These are phyloP conservation scores for Neogobius melanostomus DNA, from an alignment of 2,113 vertebrate species.

Conservation along the genomic window DNA sequence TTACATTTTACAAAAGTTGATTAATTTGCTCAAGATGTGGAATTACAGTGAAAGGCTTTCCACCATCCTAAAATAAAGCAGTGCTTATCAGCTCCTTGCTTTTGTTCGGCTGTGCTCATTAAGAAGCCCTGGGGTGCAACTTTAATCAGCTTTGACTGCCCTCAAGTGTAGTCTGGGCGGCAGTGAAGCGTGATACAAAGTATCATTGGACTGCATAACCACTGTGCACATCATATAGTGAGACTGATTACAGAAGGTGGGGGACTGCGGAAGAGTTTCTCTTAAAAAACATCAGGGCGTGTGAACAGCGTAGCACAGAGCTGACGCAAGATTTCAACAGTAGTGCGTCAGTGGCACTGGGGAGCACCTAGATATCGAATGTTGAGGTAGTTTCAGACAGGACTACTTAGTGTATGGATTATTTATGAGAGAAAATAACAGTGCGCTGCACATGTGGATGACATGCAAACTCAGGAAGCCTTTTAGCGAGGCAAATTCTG, in stretches of 20 bases:
- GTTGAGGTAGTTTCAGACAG: slow-evolving; percentile 3
- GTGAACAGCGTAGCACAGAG: slow-evolving; percentile 20
- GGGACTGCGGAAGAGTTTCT: slow-evolving; percentile 1
- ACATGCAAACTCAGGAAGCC: no score
- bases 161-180: slow-evolving; percentile 3
- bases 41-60: background rate
- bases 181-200: background rate
- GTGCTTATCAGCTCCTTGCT: background rate
- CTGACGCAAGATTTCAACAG: slow-evolving; percentile 38
- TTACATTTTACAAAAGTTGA: no score
- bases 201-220: slow-evolving; percentile 1
- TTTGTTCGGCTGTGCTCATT: background rate
- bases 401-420: background rate
- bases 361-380: slow-evolving; percentile 11
- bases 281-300: slow-evolving; percentile 27
- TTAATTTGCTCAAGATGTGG: background rate
- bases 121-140: slow-evolving; percentile 1
- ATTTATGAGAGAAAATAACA: background rate
- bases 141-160: slow-evolving; percentile 10
- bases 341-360: slow-evolving; percentile 53
- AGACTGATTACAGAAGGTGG: background rate
- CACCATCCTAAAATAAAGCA: background rate
- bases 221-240: background rate
- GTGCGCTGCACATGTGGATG: no score
- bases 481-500: background rate